A percentile compares a stretch with the other conserved stretches of the same genome.
Conservation (phyloP, 2,888 invertebrate genomes). For the Stenodema calcarata region DNA sequence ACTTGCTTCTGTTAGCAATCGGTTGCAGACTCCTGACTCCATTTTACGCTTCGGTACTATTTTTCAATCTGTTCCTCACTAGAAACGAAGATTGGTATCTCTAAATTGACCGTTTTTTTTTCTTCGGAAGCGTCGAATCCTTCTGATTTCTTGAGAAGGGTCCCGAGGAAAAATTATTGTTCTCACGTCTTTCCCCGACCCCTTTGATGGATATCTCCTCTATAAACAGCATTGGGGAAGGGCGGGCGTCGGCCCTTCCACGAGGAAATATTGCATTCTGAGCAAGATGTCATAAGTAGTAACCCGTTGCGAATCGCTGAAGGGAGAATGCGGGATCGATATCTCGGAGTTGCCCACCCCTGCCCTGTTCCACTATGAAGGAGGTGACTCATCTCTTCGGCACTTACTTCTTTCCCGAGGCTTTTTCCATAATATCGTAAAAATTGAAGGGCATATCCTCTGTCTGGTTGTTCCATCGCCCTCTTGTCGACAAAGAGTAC, state of each 20-base stretch:
- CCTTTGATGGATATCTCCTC: conserved; percentile 30
- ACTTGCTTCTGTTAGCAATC: too few relatives aligned
- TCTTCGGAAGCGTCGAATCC: not conserved
- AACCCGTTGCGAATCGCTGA: conserved; percentile 30
- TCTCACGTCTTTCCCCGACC: conserved; percentile 35
- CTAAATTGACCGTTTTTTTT: conserved; percentile 10
- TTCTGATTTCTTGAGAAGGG: not conserved
- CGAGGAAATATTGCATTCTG: conserved; percentile 37
- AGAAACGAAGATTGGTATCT: not conserved
- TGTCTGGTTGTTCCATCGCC: not conserved
- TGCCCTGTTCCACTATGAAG: not conserved
- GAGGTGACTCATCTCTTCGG: conserved; percentile 27
- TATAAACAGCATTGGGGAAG: conserved; percentile 34
- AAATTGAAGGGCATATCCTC: conserved; percentile 9
- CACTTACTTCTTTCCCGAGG: not conserved
- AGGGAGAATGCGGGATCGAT: conserved; percentile 28
- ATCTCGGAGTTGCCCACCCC: not conserved
- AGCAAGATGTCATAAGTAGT: conserved; percentile 38
- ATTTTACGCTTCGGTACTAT: not conserved
- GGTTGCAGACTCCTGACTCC: too few relatives aligned
- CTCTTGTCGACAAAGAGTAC: not conserved
- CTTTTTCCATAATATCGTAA: conserved; percentile 18
- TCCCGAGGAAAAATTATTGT: conserved; percentile 29
- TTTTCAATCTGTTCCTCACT: not conserved
- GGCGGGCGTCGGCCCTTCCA: not conserved